Evolutionary conservation across 2,113 vertebrate genomes (phyloP), one percentile per base, ranked within the genome.

Genomic region (Theristicus caerulescens): DNA sequence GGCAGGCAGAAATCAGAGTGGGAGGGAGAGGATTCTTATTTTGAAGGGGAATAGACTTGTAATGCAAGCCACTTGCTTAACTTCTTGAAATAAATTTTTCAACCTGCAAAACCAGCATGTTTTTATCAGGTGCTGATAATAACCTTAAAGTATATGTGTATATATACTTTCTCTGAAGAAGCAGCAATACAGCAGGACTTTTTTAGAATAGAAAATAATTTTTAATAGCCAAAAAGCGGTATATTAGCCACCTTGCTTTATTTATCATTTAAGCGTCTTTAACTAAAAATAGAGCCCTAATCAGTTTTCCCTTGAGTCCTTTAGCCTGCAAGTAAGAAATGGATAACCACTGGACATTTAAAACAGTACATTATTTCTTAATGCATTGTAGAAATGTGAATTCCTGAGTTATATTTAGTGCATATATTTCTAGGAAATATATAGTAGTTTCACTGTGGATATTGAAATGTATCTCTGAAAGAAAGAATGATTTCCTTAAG

Each of bases 281-380:
- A 94, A 72, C 94, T 95, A 87, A 96, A 96, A 90, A 83, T 86
- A 90, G 84, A 90, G n/a, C 16, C 58, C 58, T 94, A n/a, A 80
- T 82, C 70, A 62, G 62, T 91, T 96, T 91, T 65, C 78, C 66
- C 90, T 91, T 9, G 85, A 90, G 85, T 42, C 25, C 32, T 85
- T 85, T 32, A 83, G 85, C 66, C 59, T 94, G 70, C 71, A 62
- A 85, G 29, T 82, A 73, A 94, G 85, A 93, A 82, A 73, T 20
- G 72, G 89, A 24, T 82, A 94, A 86, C 2, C 2, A 6, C 42
- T 90, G 44, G 38, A 57, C 88, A 62, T 86, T 94, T 83, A 32
- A 91, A 94, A 93, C 90, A 93, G 61, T 77, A 32, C 32, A 31
- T 58, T 72, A 31, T 82, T 85, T 86, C 59, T 76, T 40, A 85